Base-by-base conservation (phyloP, 2,888 invertebrate species). In the Nomada lathburiana region DNA sequence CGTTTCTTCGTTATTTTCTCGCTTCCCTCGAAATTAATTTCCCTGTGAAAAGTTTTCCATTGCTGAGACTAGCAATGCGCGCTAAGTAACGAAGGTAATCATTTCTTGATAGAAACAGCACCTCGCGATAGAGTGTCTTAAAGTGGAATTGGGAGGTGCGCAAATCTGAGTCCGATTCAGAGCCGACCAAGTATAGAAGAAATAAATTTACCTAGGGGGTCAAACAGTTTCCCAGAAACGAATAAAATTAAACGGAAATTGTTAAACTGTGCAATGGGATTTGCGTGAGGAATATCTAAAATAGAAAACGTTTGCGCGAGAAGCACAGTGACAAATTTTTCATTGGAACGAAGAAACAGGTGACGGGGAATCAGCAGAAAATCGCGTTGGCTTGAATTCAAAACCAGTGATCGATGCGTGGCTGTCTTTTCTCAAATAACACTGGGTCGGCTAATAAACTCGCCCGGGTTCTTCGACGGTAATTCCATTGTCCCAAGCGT, bases 341-440 rank as follows among this genome's bases (percentile, higher is more conserved):
- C 68, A 81, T 82, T 76, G 80, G 70, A 89, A 82, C 29, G 78
- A 62, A 69, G 67, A 63, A 57, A 67, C 57, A 65, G 69, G 13
- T 67, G 72, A 74, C 65, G 42, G 71, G 23, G 68, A 86, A 67
- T 80, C 44, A 73, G 68, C 53, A 65, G 42, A 63, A 50, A 62
- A 64, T 36, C 68, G 36, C 52, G 26, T 78, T 85, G 88, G 86
- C 82, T n/a, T 10, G 13, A 16, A 50, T 80, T 87, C 85, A 80
- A 50, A 76, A 62, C 63, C 78, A 83, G 73, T 80, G 82, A 82
- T 78, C 79, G 52, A 82, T 69, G 75, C 76, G 82, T 78, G 78
- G 80, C 63, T 82, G 77, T 70, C 83, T 79, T 79, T 47, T 71
- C 68, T 72, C 26, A 63, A 60, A 71, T 76, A 69, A 72, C 76